Conservation (phyloP, 2,888 invertebrate species). For the Lamellibrachia satsuma region DNA sequence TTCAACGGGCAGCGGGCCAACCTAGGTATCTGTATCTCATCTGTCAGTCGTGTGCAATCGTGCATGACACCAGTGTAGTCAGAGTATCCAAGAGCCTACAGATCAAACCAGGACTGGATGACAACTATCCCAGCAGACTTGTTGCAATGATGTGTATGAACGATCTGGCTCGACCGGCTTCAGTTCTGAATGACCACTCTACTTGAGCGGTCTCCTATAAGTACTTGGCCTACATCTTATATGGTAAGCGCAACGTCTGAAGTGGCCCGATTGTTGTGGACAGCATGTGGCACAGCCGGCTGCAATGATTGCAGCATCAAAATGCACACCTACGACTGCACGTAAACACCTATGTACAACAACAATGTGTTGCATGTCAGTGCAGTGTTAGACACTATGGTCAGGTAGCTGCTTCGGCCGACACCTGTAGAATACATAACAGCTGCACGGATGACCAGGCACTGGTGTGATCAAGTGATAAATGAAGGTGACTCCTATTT, state of each 20-base stretch:
- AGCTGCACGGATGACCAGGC: neutral
- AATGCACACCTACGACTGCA: neutral
- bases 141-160: neutral
- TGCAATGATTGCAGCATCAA: neutral
- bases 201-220: neutral
- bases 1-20: neutral
- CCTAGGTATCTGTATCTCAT: neutral
- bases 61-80: neutral
- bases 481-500: neutral
- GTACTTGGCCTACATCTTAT: constrained; percentile 10
- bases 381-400: neutral
- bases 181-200: neutral
- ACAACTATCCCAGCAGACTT: neutral
- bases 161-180: neutral
- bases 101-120: neutral
- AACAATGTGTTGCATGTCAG: neutral
- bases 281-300: neutral
- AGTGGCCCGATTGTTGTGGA: neutral
- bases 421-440: neutral
- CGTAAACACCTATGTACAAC: neutral
- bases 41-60: neutral
- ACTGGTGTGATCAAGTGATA: neutral
- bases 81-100: neutral
- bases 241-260: neutral
- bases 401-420: neutral